Conservation (phyloP, 2,888 invertebrate genomes). For the Dilophus febrilis region DNA sequence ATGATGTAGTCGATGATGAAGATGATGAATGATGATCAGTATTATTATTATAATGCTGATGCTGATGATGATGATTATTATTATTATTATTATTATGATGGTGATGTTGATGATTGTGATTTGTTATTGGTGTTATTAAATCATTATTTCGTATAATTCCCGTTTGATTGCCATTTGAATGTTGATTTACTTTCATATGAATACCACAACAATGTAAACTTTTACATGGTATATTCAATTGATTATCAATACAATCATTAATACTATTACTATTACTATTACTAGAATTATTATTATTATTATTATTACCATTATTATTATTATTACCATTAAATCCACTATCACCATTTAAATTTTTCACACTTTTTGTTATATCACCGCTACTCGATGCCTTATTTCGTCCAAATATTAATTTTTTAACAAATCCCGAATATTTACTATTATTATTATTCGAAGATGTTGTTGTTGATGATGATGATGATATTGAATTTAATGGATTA, state of each 20-base stretch:
- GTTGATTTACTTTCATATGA: slow-evolving; percentile 15
- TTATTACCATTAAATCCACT: slow-evolving; percentile 2
- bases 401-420: slow-evolving; percentile 29
- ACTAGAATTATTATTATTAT: no score
- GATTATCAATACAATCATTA: slow-evolving; percentile 14
- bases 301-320: not conserved
- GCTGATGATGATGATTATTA: not conserved
- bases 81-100: slow-evolving; percentile 1
- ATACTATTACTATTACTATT: slow-evolving; percentile 11
- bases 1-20: no score
- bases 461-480: slow-evolving; percentile 14
- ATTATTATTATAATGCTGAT: no score
- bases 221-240: slow-evolving; percentile 28
- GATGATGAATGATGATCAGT: not conserved
- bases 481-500: slow-evolving; percentile 15
- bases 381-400: slow-evolving; percentile 29
- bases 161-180: slow-evolving; percentile 11
- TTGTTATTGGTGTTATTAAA: no score
- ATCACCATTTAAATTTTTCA: slow-evolving; percentile 26
- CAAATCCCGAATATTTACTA: slow-evolving; percentile 18
- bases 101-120: not conserved
- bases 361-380: slow-evolving; percentile 29
- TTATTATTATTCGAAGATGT: slow-evolving; percentile 17
- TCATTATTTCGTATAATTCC: not conserved
- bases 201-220: slow-evolving; percentile 43